Percentiles rank a stretch among this genome's conserved stretches.
Evolutionary conservation across 2,797 vertebrate genomes (phyloP).

Genomic region (Anniella stebbinsi): DNA sequence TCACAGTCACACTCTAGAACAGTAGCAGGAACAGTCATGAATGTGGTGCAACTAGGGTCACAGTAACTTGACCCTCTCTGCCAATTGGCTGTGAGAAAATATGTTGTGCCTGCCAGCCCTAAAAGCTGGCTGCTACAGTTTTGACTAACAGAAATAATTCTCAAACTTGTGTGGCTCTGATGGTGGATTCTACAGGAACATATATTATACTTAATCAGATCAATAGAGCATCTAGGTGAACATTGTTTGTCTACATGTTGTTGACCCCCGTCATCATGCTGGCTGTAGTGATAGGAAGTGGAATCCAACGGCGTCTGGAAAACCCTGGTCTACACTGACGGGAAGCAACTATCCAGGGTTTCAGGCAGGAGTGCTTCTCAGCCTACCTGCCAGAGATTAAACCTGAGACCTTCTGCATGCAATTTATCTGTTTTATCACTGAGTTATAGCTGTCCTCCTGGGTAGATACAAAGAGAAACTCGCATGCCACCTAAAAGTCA

Average conservation of each 20-base stretch:
- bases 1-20: too few relatives aligned
- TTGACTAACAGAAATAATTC: accelerated
- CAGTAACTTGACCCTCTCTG: too few relatives aligned
- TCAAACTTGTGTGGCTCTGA: background rate
- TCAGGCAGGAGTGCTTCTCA: background rate
- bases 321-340: background rate
- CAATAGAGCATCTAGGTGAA: too few relatives aligned
- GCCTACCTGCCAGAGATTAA: too few relatives aligned
- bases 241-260: background rate
- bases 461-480: background rate
- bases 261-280: background rate
- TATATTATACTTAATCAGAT: background rate
- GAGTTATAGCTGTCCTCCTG: too few relatives aligned
- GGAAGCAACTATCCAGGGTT: background rate
- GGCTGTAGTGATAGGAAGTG: background rate
- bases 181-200: background rate
- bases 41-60: background rate
- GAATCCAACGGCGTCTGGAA: too few relatives aligned
- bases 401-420: too few relatives aligned
- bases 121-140: background rate
- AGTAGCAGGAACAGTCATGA: background rate
- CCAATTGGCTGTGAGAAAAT: background rate
- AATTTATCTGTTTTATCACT: background rate
- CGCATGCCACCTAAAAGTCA: slow-evolving; percentile 50
- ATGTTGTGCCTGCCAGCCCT: background rate